These are phyloP conservation scores for Neosalanx taihuensis DNA, from an alignment of 2,797 vertebrate genomes.

Conservation along the genomic window DNA sequence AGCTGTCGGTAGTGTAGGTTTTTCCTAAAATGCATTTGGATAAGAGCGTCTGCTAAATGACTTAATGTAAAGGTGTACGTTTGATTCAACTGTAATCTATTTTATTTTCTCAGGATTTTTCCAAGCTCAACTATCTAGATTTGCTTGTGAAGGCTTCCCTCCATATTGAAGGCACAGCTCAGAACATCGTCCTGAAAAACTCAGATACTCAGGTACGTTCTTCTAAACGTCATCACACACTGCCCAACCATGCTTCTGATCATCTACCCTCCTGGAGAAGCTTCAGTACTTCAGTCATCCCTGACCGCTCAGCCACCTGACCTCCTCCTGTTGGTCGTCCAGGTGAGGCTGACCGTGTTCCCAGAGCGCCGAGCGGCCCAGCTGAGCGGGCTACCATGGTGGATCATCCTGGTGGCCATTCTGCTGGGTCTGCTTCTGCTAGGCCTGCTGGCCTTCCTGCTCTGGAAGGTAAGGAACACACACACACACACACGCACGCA, in stretches of 20 bases:
- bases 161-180: constrained; percentile 65
- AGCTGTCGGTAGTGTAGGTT: neutral
- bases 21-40: too few relatives aligned
- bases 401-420: constrained; percentile 90
- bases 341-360: constrained; percentile 89
- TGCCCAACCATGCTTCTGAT: too few relatives aligned
- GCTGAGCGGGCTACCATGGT: constrained; percentile 85
- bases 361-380: constrained; percentile 80
- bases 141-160: constrained; percentile 81
- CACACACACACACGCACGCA: constrained; percentile 20
- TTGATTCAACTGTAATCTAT: neutral
- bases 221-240: neutral
- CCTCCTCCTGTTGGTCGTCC: neutral
- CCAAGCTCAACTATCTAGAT: constrained; percentile 82
- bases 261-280: too few relatives aligned
- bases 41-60: too few relatives aligned
- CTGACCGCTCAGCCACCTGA: too few relatives aligned
- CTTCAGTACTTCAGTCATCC: too few relatives aligned
- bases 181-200: constrained; percentile 80
- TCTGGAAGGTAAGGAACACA: constrained; percentile 89
- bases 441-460: constrained; percentile 84
- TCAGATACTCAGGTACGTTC: constrained; percentile 75
- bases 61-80: neutral
- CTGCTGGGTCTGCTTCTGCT: constrained; percentile 89
- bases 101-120: constrained; percentile 75